These are phyloP conservation scores for Caranx ignobilis DNA, from an alignment of 2,113 vertebrate genomes.

Conservation along the genomic window DNA sequence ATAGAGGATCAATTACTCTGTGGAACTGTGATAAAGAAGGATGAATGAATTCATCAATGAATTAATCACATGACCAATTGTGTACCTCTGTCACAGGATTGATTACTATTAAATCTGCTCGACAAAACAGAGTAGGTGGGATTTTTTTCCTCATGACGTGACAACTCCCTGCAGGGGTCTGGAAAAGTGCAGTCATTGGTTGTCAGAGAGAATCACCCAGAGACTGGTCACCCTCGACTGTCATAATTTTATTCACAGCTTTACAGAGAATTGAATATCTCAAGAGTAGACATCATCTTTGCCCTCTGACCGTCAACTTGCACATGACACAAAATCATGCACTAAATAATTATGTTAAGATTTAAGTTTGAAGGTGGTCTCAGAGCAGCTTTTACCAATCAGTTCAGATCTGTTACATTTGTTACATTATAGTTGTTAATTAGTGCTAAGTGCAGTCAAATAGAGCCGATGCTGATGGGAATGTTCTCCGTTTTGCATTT, in stretches of 20 bases:
- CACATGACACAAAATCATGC: no score
- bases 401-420: background rate
- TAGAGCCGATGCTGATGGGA: background rate
- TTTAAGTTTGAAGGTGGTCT: no score
- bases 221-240: background rate
- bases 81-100: no score
- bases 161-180: background rate
- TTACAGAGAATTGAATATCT: no score
- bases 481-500: background rate
- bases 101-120: background rate
- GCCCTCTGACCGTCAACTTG: no score
- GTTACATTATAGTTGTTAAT: background rate
- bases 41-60: background rate
- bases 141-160: no score
- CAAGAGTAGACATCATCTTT: no score
- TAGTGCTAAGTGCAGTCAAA: background rate
- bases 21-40: background rate
- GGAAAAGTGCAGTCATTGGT: background rate
- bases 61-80: background rate
- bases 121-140: background rate
- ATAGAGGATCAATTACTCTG: background rate
- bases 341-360: background rate
- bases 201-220: background rate
- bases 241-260: no score
- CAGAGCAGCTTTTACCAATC: background rate